These are phyloP conservation scores for Hypotaenidia okinawae DNA, from an alignment of 2,797 vertebrate species.

Conservation along the genomic window DNA sequence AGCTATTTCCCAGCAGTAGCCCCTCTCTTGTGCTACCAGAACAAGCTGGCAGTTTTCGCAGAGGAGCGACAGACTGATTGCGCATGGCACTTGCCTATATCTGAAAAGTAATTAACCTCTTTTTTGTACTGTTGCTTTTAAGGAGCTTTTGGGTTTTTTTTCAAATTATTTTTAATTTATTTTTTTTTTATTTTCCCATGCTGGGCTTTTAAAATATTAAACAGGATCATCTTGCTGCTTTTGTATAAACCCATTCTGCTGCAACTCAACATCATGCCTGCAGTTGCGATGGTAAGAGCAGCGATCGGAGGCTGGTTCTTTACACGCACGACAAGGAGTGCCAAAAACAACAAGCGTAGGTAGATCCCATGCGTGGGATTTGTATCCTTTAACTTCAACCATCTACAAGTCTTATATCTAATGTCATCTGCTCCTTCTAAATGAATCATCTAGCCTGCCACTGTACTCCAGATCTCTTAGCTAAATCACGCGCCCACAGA, in stretches of 20 bases:
- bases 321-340: accelerated
- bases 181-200: not conserved
- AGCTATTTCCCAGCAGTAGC: conserved; percentile 26
- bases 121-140: not conserved
- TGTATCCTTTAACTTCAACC: not conserved
- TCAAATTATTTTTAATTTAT: not conserved
- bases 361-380: not conserved
- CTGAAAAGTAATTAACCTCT: conserved; percentile 14
- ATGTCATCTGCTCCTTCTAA: not conserved
- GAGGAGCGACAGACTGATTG: not conserved
- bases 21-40: not conserved
- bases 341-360: not conserved
- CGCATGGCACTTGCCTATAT: not conserved
- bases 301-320: not conserved
- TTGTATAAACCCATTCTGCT: not conserved
- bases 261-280: not conserved
- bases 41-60: conserved; percentile 5
- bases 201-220: not conserved
- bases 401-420: not conserved
- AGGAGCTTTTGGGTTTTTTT: not conserved
- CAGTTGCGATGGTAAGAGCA: not conserved
- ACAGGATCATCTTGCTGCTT: not conserved
- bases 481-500: not conserved
- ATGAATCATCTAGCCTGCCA: not conserved
- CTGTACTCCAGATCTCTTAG: not conserved